phyloP scores from a whole-genome alignment of 2,888 invertebrate genomes.

The Acheta domesticus region DNA sequence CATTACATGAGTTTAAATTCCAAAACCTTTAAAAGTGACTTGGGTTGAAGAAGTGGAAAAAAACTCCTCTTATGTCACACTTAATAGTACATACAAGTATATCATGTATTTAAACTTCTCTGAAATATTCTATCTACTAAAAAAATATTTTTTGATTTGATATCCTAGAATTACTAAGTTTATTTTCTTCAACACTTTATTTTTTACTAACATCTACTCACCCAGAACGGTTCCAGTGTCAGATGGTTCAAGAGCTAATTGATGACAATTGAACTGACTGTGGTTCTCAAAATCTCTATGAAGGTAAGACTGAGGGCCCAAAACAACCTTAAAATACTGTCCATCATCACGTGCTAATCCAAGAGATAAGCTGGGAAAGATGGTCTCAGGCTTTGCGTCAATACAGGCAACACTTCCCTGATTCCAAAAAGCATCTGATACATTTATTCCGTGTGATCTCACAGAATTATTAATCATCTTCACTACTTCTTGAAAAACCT shows the following conservation, averaged over 20 bases:
- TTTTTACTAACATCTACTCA: neutral
- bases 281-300: neutral
- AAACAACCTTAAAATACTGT: neutral
- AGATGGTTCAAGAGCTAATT: neutral
- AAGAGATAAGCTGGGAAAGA: constrained; percentile 35
- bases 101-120: too few relatives aligned
- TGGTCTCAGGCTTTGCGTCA: constrained; percentile 33
- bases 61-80: too few relatives aligned
- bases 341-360: neutral
- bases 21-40: too few relatives aligned
- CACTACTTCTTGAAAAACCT: constrained; percentile 37
- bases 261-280: neutral
- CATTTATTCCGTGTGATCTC: constrained; percentile 21
- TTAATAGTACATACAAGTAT: too few relatives aligned
- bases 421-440: constrained; percentile 37
- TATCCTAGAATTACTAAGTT: too few relatives aligned
- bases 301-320: neutral
- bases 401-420: constrained; percentile 37
- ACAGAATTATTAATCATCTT: constrained; percentile 28
- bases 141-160: too few relatives aligned
- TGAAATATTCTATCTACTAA: too few relatives aligned
- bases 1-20: too few relatives aligned
- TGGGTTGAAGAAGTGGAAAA: too few relatives aligned
- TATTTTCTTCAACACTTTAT: too few relatives aligned
- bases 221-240: neutral